Conservation (phyloP, 2,113 vertebrate species). For the Willisornis vidua region DNA sequence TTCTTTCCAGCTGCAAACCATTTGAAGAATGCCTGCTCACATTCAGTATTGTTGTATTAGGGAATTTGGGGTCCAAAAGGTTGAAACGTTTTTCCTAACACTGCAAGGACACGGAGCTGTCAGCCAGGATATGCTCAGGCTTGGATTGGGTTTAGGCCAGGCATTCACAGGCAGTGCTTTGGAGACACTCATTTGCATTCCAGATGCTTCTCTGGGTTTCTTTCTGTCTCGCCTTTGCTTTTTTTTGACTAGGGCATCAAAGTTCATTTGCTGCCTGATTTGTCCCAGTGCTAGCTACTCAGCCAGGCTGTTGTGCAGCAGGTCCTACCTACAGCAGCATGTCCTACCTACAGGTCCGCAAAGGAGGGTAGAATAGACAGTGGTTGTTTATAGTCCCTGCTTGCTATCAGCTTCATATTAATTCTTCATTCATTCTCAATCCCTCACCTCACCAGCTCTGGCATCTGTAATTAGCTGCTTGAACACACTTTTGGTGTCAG, state of each 20-base stretch:
- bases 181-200: constrained; percentile 22
- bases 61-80: not conserved
- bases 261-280: constrained; percentile 49
- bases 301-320: not conserved
- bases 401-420: constrained; percentile 1
- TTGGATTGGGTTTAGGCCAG: constrained; percentile 16
- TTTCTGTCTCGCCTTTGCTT: not conserved
- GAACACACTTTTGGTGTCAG: not conserved
- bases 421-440: constrained; percentile 5
- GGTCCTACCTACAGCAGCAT: not conserved
- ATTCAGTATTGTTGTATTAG: not conserved
- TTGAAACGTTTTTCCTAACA: not conserved
- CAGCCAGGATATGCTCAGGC: not conserved
- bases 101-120: not conserved
- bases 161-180: constrained; percentile 14
- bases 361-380: not conserved
- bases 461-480: constrained; percentile 8
- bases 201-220: constrained; percentile 1
- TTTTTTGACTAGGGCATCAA: not conserved
- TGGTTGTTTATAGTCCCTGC: not conserved
- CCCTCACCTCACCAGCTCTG: not conserved
- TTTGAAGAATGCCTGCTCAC: not conserved
- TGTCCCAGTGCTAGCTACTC: constrained; percentile 20
- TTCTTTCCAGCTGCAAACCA: not conserved
- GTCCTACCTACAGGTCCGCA: not conserved